phyloP scores from a whole-genome alignment of 2,888 invertebrate genomes.

The Salpingus planirostris region DNA sequence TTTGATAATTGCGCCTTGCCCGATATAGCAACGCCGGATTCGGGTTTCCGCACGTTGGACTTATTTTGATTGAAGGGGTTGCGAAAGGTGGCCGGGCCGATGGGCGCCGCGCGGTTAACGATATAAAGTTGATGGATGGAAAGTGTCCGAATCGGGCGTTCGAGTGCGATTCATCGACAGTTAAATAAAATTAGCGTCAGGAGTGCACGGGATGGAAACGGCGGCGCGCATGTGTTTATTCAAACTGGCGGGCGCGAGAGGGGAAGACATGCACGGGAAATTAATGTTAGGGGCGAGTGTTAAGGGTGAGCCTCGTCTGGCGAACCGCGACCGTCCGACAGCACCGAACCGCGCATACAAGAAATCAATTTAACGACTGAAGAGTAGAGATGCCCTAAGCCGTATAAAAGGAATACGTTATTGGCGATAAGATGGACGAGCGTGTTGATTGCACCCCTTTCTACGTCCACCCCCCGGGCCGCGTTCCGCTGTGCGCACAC shows the following conservation, averaged over 20 bases:
- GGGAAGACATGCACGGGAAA: conserved; percentile 39
- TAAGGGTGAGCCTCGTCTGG: conserved; percentile 31
- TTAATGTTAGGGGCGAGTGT: conserved; percentile 36
- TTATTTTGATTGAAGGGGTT: no score
- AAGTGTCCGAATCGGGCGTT: conserved; percentile 13
- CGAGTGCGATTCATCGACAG: conserved; percentile 23
- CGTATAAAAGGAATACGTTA: conserved; percentile 36
- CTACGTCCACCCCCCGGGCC: conserved; percentile 18
- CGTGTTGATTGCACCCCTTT: conserved; percentile 32
- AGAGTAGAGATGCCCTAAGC: conserved; percentile 25
- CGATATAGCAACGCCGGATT: not conserved
- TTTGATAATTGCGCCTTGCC: no score
- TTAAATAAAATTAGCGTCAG: conserved; percentile 30
- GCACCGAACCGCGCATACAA: conserved; percentile 25
- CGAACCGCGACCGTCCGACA: conserved; percentile 28
- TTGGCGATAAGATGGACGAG: conserved; percentile 35
- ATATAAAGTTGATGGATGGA: conserved; percentile 15
- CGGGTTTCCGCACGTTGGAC: not conserved
- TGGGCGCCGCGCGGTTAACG: not conserved
- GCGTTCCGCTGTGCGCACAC: conserved; percentile 22
- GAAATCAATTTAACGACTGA: conserved; percentile 33
- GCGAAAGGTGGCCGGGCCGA: no score
- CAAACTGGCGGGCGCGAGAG: conserved; percentile 9
- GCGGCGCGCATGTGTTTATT: conserved; percentile 32
- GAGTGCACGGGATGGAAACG: conserved; percentile 32